A percentile compares a stretch with the other conserved stretches of the same genome.
Evolutionary conservation across 2,797 vertebrate species (phyloP).

Genomic region (Dryobates pubescens): DNA sequence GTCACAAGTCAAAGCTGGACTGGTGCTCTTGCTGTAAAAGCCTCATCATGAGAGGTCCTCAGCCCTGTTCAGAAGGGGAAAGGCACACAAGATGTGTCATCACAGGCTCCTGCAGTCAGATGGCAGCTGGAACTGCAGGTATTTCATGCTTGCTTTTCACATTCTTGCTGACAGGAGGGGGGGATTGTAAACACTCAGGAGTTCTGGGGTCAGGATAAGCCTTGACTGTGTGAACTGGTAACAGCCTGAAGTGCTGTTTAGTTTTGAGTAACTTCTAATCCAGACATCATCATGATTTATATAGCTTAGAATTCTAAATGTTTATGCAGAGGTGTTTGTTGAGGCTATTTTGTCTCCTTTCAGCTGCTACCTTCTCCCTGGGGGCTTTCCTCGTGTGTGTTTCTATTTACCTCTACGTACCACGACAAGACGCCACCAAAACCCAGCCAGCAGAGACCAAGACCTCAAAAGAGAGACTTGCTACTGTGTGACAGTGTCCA

Average conservation of each 20-base stretch:
- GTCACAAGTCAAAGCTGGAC: neutral
- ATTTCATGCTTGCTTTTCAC: neutral
- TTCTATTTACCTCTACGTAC: slow-evolving; percentile 97
- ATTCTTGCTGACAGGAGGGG: neutral
- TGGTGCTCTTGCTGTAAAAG: neutral
- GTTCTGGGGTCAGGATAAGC: neutral
- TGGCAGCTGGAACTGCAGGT: too few species aligned
- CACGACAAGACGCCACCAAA: slow-evolving; percentile 90
- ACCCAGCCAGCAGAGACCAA: slow-evolving; percentile 67
- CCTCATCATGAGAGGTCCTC: neutral
- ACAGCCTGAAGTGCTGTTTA: neutral
- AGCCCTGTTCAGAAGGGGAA: neutral
- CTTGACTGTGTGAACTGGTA: neutral
- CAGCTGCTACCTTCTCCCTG: slow-evolving; percentile 86
- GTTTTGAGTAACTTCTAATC: neutral
- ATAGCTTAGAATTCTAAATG: neutral
- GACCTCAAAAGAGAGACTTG: slow-evolving; percentile 82
- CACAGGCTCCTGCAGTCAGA: neutral
- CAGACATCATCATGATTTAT: neutral
- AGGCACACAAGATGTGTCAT: neutral
- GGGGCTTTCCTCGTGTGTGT: slow-evolving; percentile 91
- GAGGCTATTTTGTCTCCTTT: slow-evolving; percentile 22
- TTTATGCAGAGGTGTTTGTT: neutral
- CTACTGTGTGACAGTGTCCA: slow-evolving; percentile 79
- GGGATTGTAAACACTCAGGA: neutral